phyloP scores from a whole-genome alignment of 1,140 invertebrate species.

The Protaetia brevitarsis region DNA sequence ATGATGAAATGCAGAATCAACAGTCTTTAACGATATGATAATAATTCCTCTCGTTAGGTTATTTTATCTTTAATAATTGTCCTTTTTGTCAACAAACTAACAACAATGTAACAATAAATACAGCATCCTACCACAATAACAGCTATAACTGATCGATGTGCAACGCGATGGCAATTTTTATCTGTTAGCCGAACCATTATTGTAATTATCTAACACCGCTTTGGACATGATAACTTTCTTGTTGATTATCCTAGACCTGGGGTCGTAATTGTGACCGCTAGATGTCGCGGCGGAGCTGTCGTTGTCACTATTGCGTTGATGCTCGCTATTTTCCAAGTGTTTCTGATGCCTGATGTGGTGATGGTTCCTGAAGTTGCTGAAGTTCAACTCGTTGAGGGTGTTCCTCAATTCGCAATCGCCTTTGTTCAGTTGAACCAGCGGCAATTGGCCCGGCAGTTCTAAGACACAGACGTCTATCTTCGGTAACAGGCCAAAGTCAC shows the following conservation, averaged over 20 bases:
- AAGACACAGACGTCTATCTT: conserved; percentile 43
- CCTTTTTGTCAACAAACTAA: background rate
- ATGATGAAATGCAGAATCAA: conserved; percentile 1
- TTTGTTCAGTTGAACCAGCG: background rate
- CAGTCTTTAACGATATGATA: background rate
- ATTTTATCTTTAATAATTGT: background rate
- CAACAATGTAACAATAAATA: conserved; percentile 8
- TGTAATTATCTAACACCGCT: background rate
- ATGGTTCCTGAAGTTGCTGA: background rate
- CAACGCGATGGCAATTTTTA: background rate
- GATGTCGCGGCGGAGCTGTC: background rate
- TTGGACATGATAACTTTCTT: background rate
- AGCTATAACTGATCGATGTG: background rate
- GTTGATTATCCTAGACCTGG: background rate
- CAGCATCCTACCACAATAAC: background rate
- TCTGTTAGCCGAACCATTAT: background rate
- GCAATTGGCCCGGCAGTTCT: conserved; percentile 32
- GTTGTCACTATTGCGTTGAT: background rate
- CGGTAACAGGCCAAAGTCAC: conserved; percentile 41
- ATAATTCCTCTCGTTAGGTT: background rate
- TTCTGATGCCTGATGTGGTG: conserved; percentile 8
- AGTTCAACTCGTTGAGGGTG: background rate
- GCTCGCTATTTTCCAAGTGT: conserved; percentile 1
- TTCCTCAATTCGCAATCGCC: background rate
- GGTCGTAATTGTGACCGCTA: background rate